A percentile compares a stretch with the other conserved stretches of the same genome.
phyloP scores from a whole-genome alignment of 2,888 invertebrate genomes.

The Melanotus villosus region DNA sequence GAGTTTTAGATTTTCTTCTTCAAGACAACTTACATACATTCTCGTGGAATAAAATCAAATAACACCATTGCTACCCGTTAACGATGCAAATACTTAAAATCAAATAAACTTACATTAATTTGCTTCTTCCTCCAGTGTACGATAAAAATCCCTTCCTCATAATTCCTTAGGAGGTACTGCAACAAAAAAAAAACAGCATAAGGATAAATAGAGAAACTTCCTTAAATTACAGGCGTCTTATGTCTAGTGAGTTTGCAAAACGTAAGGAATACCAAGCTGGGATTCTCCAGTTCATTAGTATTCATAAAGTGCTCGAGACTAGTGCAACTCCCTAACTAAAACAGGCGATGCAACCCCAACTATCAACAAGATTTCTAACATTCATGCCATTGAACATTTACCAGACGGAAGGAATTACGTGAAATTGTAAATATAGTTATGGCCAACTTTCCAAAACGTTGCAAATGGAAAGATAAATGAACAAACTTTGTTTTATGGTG shows the following conservation, averaged over 20 bases:
- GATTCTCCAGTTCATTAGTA: conserved; percentile 3
- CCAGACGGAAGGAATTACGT: background rate
- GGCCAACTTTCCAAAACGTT: too few species aligned
- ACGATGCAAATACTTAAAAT: too few species aligned
- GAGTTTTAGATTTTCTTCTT: background rate
- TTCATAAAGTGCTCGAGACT: conserved; percentile 14
- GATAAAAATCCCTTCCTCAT: background rate
- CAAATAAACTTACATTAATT: background rate
- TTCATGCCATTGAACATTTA: background rate
- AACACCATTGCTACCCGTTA: too few species aligned
- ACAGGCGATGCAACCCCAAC: conserved; percentile 1
- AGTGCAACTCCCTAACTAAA: conserved; percentile 13
- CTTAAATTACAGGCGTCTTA: conserved; percentile 11
- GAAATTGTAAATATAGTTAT: too few species aligned
- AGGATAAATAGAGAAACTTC: background rate
- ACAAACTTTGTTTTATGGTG: too few species aligned
- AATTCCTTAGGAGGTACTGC: background rate
- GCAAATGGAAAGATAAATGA: too few species aligned
- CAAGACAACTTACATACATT: background rate
- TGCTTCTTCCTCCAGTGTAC: background rate
- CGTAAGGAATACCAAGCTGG: background rate
- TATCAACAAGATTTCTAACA: background rate
- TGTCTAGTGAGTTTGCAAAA: conserved; percentile 6
- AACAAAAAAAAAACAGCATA: background rate
- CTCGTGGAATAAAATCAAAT: background rate